Evolutionary conservation across 2,888 invertebrate species (phyloP).

Genomic region (Amphipoea lucens): DNA sequence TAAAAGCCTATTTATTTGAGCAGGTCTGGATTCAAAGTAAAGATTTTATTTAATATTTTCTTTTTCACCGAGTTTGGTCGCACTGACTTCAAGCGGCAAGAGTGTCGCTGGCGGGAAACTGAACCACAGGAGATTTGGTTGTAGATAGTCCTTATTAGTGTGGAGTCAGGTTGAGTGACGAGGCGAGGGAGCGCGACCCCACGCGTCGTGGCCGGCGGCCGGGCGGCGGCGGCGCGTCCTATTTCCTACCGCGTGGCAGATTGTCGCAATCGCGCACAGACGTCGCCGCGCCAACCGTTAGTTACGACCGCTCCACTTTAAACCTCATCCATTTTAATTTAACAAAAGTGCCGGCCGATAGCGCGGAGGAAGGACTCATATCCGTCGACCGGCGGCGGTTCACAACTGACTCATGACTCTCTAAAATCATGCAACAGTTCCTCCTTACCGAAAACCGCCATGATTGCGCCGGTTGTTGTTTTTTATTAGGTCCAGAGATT

Average conservation of each 20-base stretch:
- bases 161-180: conserved; percentile 58
- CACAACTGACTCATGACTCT: conserved; percentile 66
- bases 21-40: background rate
- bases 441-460: conserved; percentile 43
- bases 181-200: conserved; percentile 77
- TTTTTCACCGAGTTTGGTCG: background rate
- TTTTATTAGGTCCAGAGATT: background rate
- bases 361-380: conserved; percentile 88
- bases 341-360: conserved; percentile 90
- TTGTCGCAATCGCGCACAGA: conserved; percentile 81
- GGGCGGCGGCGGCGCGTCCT: conserved; percentile 70
- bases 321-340: conserved; percentile 90
- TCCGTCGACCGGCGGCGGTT: conserved; percentile 81
- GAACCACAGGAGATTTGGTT: conserved; percentile 7
- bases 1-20: background rate
- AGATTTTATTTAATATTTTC: background rate
- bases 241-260: conserved; percentile 79
- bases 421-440: conserved; percentile 61
- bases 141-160: conserved; percentile 52
- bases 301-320: conserved; percentile 89
- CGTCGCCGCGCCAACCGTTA: conserved; percentile 86
- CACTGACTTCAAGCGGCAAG: background rate
- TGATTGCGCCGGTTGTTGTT: background rate
- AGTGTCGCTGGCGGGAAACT: background rate
- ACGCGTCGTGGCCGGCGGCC: conserved; percentile 73